Conservation (phyloP, 2,888 invertebrate species). For the Strigamia transsilvanica region DNA sequence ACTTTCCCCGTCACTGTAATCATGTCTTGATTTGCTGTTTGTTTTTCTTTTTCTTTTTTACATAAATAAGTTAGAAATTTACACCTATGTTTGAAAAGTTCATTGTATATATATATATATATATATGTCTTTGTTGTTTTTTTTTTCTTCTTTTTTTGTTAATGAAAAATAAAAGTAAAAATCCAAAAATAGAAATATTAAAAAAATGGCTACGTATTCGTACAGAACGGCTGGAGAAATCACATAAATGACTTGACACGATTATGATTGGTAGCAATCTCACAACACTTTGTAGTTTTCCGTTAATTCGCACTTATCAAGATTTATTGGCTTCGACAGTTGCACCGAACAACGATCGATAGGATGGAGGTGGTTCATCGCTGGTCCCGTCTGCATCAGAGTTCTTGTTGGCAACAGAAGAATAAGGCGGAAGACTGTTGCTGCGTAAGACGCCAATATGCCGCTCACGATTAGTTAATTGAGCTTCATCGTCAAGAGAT, state of each 20-base stretch:
- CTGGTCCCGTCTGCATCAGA: background rate
- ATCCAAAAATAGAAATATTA: background rate
- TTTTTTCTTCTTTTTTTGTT: background rate
- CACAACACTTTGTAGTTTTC: background rate
- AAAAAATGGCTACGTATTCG: too few species aligned
- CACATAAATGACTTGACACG: background rate
- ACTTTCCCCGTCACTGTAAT: slow-evolving; percentile 52
- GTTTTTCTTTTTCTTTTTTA: background rate
- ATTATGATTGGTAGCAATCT: background rate
- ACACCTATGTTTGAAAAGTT: background rate
- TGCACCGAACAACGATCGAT: slow-evolving; percentile 1
- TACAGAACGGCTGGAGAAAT: background rate
- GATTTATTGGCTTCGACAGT: background rate
- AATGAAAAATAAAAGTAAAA: background rate
- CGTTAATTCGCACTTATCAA: background rate
- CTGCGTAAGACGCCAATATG: background rate
- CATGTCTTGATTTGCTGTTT: background rate
- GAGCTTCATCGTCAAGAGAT: background rate
- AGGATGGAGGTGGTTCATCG: slow-evolving; percentile 43
- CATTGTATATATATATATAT: background rate
- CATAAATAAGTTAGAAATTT: slow-evolving; percentile 3
- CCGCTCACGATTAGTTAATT: background rate
- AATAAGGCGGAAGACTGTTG: slow-evolving; percentile 49
- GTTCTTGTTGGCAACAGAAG: slow-evolving; percentile 12
- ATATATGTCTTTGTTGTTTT: too few species aligned